These are phyloP conservation scores for Arizona elegans DNA, from an alignment of 2,113 vertebrate species.

Conservation along the genomic window DNA sequence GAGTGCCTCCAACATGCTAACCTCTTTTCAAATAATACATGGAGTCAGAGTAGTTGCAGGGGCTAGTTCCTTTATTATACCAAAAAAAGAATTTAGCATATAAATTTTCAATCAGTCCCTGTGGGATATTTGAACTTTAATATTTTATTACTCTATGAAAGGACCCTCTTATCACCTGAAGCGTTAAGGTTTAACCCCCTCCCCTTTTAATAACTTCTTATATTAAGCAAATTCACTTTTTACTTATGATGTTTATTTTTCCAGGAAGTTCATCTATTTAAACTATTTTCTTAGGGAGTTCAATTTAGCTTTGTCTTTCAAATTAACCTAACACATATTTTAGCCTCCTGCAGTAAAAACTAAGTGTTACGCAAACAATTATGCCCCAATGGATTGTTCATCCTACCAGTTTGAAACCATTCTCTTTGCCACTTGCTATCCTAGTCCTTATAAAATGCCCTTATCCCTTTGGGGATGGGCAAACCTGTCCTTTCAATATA, in stretches of 20 bases:
- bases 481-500: background rate
- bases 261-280: slow-evolving; percentile 60
- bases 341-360: slow-evolving; percentile 59
- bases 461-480: background rate
- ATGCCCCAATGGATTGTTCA: slow-evolving; percentile 34
- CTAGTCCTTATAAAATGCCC: background rate
- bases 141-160: slow-evolving; percentile 43
- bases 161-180: slow-evolving; percentile 44
- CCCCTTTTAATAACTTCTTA: slow-evolving; percentile 57
- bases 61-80: background rate
- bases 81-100: slow-evolving; percentile 23
- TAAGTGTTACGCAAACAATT: slow-evolving; percentile 58
- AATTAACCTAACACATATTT: slow-evolving; percentile 59
- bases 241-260: slow-evolving; percentile 59
- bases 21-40: slow-evolving; percentile 26
- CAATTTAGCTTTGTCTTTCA: slow-evolving; percentile 61
- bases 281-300: slow-evolving; percentile 57
- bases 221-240: slow-evolving; percentile 62
- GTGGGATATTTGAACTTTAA: slow-evolving; percentile 34
- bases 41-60: slow-evolving; percentile 19
- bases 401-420: slow-evolving; percentile 30
- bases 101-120: slow-evolving; percentile 46
- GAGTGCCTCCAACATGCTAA: background rate
- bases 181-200: slow-evolving; percentile 28
- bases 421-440: background rate